Base-by-base conservation (phyloP, 2,113 vertebrate species). In the Proterorhinus semilunaris region DNA sequence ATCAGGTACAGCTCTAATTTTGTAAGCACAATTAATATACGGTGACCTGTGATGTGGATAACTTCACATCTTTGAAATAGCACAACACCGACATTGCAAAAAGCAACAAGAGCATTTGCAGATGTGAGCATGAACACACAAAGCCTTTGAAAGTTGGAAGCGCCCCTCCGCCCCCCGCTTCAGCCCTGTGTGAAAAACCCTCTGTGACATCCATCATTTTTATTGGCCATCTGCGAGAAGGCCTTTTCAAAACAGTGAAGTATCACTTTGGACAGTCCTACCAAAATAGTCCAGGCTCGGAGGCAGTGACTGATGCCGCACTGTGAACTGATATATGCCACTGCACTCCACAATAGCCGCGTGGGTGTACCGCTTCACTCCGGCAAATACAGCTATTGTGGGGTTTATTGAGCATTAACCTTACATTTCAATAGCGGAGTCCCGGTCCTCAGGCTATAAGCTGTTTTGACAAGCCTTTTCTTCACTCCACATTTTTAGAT, bases 141-240 rank as follows among this genome's bases (percentile, higher is more conserved):
- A 68, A 50, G 17, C 45, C 66, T 62, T 67, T 50, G 62, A 80
- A 89, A 81, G 55, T 75, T 84, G 61, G 66, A 69, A 47, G 63
- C 80, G 69, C 74, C 69, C 68, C 72, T 74, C 70, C 43, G 69
- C 75, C 75, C 71, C 63, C 67, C 69, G 62, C 74, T 74, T 71
- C 16, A 69, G 75, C 75, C 71, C 48, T 73, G 65, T 61, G 59
- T 64, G 74, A 74, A 86, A 74, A 51, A 74, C 54, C 77, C 63
- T 69, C 9, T 11, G 43, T 71, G 69, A 73, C 82, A 90, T 92
- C 90, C 86, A 77, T 92, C 86, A 91, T 83, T 90, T 91, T 91
- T 91, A 93, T 90, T 88, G 89, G 80, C 83, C 85, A 87, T 90
- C 76, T 91, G 90, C 77, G 72, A 90, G 79, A 87, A 87, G 80